phyloP scores from a whole-genome alignment of 2,113 vertebrate genomes.

The Tychaedon coryphoeus region DNA sequence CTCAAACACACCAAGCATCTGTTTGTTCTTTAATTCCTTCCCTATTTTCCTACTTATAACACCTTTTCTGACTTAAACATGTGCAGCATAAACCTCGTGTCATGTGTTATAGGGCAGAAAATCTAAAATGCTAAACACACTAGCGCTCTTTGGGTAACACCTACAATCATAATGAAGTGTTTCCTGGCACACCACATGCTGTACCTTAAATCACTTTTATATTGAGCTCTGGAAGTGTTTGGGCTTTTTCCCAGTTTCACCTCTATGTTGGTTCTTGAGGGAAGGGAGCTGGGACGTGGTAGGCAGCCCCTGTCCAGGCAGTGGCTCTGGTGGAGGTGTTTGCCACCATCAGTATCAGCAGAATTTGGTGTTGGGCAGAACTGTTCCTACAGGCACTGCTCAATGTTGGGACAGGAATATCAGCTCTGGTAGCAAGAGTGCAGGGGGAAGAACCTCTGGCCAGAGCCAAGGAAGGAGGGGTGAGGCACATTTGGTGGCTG shows the following conservation, averaged over 20 bases:
- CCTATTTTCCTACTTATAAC: slow-evolving; percentile 4
- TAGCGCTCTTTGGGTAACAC: not conserved
- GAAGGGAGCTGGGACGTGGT: not conserved
- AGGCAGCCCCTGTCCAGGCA: not conserved
- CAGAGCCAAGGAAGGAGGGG: not conserved
- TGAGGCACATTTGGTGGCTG: not conserved
- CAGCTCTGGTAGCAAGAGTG: not conserved
- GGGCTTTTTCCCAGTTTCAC: not conserved
- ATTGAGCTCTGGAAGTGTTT: not conserved
- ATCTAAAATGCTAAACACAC: slow-evolving; percentile 14
- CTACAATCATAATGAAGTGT: slow-evolving; percentile 37
- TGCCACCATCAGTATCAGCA: not conserved
- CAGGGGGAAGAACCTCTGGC: not conserved
- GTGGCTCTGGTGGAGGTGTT: not conserved
- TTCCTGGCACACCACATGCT: not conserved
- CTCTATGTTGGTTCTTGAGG: not conserved
- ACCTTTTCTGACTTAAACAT: slow-evolving; percentile 27
- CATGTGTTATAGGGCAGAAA: slow-evolving; percentile 13
- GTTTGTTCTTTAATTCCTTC: slow-evolving; percentile 11
- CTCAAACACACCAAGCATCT: not conserved
- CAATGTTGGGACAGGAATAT: not conserved
- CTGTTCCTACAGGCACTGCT: not conserved
- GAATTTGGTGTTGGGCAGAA: not conserved
- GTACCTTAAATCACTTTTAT: slow-evolving; percentile 48
- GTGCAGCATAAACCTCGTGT: not conserved